A percentile compares a stretch with the other conserved stretches of the same genome.
Conservation (phyloP, 2,797 vertebrate genomes). For the Lacerta bilineata region DNA sequence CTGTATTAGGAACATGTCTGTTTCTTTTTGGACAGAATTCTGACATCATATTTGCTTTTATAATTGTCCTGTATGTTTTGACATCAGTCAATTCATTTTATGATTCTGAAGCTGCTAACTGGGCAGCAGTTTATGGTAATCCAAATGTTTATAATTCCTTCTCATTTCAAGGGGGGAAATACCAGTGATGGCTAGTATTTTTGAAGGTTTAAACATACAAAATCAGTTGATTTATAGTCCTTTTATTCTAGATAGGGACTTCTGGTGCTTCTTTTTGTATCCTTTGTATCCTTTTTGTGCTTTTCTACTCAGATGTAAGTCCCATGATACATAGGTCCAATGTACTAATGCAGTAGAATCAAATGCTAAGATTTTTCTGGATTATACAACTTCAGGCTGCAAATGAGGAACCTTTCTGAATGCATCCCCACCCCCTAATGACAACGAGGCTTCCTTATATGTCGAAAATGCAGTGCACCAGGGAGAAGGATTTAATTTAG, state of each 20-base stretch:
- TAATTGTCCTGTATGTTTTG: neutral
- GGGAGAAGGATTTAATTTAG: neutral
- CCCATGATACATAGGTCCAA: neutral
- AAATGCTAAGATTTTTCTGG: neutral
- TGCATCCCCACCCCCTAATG: no score
- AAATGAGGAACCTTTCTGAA: neutral
- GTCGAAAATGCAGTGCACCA: neutral
- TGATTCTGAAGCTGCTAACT: conserved; percentile 36
- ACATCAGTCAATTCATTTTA: conserved; percentile 20
- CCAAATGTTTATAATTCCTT: neutral
- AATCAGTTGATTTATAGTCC: neutral
- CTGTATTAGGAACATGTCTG: neutral
- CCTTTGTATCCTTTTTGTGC: neutral
- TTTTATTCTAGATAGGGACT: neutral
- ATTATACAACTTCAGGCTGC: neutral
- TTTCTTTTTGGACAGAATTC: neutral
- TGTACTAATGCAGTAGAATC: neutral
- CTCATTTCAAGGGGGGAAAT: conserved; percentile 18
- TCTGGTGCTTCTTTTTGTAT: neutral
- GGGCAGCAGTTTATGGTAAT: conserved; percentile 17
- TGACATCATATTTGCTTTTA: neutral
- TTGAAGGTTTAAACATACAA: conserved; percentile 13
- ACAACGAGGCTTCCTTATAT: no score
- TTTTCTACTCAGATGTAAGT: neutral
- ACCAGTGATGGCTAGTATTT: neutral